Evolutionary conservation across 2,888 invertebrate genomes (phyloP).

Genomic region (Amiota minor): DNA sequence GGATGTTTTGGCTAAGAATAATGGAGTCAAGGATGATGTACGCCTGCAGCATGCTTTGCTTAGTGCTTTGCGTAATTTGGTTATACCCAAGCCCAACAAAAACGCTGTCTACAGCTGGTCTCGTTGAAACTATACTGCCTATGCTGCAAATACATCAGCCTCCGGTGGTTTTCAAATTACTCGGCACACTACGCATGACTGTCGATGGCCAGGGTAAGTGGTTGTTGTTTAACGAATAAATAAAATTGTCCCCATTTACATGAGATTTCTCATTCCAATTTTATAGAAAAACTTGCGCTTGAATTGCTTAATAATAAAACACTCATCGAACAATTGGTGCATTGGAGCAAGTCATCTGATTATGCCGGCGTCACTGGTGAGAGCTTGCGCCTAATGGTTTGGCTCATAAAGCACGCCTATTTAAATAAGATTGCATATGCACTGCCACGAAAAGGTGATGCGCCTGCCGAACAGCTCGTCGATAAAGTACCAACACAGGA

Average conservation of each 20-base stretch:
- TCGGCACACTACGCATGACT: conserved; percentile 89
- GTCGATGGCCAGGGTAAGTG: conserved; percentile 85
- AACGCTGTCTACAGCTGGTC: conserved; percentile 81
- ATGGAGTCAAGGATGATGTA: conserved; percentile 78
- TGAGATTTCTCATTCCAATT: conserved; percentile 26
- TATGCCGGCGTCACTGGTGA: conserved; percentile 89
- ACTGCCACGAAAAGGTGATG: conserved; percentile 67
- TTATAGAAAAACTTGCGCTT: conserved; percentile 81
- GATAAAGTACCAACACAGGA: conserved; percentile 63
- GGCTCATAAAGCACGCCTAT: conserved; percentile 83
- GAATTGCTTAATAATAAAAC: conserved; percentile 78
- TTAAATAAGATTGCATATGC: conserved; percentile 71
- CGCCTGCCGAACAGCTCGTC: conserved; percentile 66
- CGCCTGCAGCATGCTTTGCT: conserved; percentile 74
- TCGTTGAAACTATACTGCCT: conserved; percentile 83
- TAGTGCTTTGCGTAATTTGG: conserved; percentile 85
- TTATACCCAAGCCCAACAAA: conserved; percentile 85
- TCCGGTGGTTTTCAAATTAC: conserved; percentile 88
- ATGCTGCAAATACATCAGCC: conserved; percentile 81
- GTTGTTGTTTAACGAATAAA: neutral
- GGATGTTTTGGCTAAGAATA: conserved; percentile 76
- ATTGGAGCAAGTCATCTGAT: conserved; percentile 85
- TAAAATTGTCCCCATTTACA: neutral
- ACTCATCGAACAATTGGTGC: conserved; percentile 80
- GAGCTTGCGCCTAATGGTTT: conserved; percentile 84